Conservation (phyloP, 2,888 invertebrate genomes). For the Athalia circularis region DNA sequence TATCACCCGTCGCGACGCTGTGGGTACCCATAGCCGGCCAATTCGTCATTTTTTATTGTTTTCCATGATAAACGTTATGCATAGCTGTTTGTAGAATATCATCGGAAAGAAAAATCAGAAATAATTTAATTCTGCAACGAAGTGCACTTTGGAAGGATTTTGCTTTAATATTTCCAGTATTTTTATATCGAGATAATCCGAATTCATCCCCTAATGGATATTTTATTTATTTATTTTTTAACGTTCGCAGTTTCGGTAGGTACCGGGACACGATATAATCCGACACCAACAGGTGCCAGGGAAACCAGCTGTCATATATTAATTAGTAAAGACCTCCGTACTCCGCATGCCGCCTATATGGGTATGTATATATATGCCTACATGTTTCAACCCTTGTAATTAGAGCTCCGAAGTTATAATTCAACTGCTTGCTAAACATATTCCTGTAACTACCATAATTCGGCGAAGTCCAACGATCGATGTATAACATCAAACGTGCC, state of each 20-base stretch:
- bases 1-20: background rate
- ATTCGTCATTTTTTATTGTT: too few relatives aligned
- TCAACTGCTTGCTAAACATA: slow-evolving; percentile 4
- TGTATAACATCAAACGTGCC: background rate
- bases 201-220: too few relatives aligned
- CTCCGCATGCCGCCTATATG: background rate
- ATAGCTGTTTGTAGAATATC: too few relatives aligned
- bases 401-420: slow-evolving; percentile 30
- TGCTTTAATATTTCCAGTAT: too few relatives aligned
- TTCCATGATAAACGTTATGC: too few relatives aligned
- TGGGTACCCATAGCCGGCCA: too few relatives aligned
- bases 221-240: too few relatives aligned
- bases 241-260: too few relatives aligned
- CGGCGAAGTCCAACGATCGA: background rate
- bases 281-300: slow-evolving; percentile 37
- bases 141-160: too few relatives aligned
- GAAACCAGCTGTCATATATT: slow-evolving; percentile 34
- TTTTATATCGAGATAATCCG: too few relatives aligned
- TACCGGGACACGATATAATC: slow-evolving; percentile 15
- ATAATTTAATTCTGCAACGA: too few relatives aligned
- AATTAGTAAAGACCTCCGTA: slow-evolving; percentile 37
- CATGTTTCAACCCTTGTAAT: slow-evolving; percentile 12
- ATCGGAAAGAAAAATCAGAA: too few relatives aligned
- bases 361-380: background rate
- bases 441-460: slow-evolving; percentile 20